A percentile compares a stretch with the other conserved stretches of the same genome.
These are phyloP conservation scores for Cryptocheilus praepositus DNA, from an alignment of 2,888 invertebrate species.

Conservation along the genomic window DNA sequence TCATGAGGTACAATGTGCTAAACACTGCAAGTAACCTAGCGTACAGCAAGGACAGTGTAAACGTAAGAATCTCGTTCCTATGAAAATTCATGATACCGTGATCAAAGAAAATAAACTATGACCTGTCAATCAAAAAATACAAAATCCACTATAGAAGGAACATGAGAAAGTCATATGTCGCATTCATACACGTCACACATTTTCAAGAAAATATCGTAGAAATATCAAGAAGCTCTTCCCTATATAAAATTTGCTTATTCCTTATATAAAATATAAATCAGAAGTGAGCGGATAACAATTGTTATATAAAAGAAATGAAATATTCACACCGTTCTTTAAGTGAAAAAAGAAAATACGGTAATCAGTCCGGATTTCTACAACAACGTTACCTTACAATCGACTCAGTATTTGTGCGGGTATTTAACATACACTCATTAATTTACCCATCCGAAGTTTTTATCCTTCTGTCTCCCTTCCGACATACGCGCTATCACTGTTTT, in stretches of 20 bases:
- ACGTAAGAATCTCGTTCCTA: conserved; percentile 12
- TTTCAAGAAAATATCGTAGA: conserved; percentile 1
- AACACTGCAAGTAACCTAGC: conserved; percentile 40
- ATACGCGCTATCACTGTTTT: conserved; percentile 7
- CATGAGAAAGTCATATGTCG: conserved; percentile 3
- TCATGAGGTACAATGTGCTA: conserved; percentile 49
- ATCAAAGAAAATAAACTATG: neutral
- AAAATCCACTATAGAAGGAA: neutral
- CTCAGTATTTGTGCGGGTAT: conserved; percentile 35
- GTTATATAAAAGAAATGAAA: conserved; percentile 5
- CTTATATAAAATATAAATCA: conserved; percentile 3
- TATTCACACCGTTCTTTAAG: conserved; percentile 2
- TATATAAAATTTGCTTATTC: conserved; percentile 1
- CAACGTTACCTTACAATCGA: neutral
- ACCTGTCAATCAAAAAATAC: neutral
- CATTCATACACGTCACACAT: neutral
- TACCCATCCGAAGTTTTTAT: conserved; percentile 9
- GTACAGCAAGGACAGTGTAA: conserved; percentile 32
- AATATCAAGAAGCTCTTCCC: conserved; percentile 3
- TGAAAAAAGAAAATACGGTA: neutral
- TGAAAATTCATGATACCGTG: conserved; percentile 3
- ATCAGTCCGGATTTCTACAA: neutral
- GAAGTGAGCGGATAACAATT: conserved; percentile 1
- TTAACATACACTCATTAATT: conserved; percentile 25
- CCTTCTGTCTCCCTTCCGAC: neutral